Evolutionary conservation across 2,888 invertebrate genomes (phyloP).

Genomic region (Drosophila pseudotakahashii): DNA sequence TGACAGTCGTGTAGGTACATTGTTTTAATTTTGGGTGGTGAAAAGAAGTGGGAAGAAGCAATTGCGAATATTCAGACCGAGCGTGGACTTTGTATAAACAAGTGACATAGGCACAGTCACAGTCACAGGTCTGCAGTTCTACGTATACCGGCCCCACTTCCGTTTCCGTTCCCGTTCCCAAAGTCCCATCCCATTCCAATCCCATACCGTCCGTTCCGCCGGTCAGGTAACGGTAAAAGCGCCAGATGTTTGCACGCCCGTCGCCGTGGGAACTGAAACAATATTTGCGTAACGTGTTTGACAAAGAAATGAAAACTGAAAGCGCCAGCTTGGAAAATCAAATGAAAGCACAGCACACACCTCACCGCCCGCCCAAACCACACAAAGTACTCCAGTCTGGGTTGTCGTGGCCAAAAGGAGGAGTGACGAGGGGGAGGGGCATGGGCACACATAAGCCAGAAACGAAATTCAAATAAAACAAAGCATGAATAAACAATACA

Average conservation of each 20-base stretch:
- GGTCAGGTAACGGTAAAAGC: conserved; percentile 44
- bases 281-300: conserved; percentile 81
- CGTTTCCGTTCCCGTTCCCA: conserved; percentile 19
- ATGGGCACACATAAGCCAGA: no score
- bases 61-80: conserved; percentile 13
- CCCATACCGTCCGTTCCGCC: conserved; percentile 30
- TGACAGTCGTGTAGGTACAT: not conserved
- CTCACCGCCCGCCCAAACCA: not conserved
- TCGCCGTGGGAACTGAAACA: conserved; percentile 76
- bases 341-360: conserved; percentile 58
- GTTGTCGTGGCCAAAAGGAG: no score
- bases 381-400: no score
- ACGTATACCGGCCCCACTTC: conserved; percentile 6
- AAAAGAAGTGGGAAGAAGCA: not conserved
- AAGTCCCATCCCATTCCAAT: no score
- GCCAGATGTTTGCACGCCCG: conserved; percentile 71
- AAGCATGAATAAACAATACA: conserved; percentile 53
- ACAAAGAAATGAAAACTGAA: conserved; percentile 79
- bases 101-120: conserved; percentile 31
- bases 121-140: not conserved
- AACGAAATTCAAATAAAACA: conserved; percentile 44
- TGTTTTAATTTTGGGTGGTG: not conserved
- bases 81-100: conserved; percentile 31
- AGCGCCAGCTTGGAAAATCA: conserved; percentile 78
- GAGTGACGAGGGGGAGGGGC: no score